Evolutionary conservation across 2,888 invertebrate species (phyloP).

Genomic region (Scaptomyza caliginosa): DNA sequence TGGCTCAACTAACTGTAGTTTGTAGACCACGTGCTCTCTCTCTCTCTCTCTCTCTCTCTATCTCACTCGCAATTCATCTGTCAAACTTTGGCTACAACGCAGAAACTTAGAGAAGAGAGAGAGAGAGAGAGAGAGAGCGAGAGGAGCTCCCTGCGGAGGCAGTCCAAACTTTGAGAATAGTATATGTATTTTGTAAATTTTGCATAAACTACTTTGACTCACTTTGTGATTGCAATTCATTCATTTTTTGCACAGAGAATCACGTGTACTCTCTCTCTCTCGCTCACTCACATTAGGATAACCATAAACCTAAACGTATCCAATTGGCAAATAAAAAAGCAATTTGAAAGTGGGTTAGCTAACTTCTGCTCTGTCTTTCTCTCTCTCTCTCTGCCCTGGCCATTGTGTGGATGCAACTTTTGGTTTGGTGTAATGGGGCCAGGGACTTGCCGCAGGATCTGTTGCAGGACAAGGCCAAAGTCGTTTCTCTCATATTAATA

Average conservation of each 20-base stretch:
- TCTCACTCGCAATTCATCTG: slow-evolving; percentile 26
- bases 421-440: slow-evolving; percentile 12
- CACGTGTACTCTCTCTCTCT: slow-evolving; percentile 5
- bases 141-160: slow-evolving; percentile 9
- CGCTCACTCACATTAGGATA: slow-evolving; percentile 18
- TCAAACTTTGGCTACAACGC: slow-evolving; percentile 51
- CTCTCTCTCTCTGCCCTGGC: neutral
- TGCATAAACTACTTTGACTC: slow-evolving; percentile 64
- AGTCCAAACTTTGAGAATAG: slow-evolving; percentile 47
- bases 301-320: slow-evolving; percentile 34
- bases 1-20: slow-evolving; percentile 26
- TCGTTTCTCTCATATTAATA: slow-evolving; percentile 48
- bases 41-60: neutral
- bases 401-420: slow-evolving; percentile 20
- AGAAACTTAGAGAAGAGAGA: no score
- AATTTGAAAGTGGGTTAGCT: slow-evolving; percentile 70
- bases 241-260: slow-evolving; percentile 18
- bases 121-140: neutral
- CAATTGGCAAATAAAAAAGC: slow-evolving; percentile 72
- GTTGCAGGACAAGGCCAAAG: slow-evolving; percentile 42
- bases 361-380: slow-evolving; percentile 1
- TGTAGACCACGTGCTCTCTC: neutral
- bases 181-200: slow-evolving; percentile 52
- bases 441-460: slow-evolving; percentile 17
- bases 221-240: slow-evolving; percentile 44